Evolutionary conservation across 2,888 invertebrate species (phyloP).

Genomic region (Carpatolechia fugitivella): DNA sequence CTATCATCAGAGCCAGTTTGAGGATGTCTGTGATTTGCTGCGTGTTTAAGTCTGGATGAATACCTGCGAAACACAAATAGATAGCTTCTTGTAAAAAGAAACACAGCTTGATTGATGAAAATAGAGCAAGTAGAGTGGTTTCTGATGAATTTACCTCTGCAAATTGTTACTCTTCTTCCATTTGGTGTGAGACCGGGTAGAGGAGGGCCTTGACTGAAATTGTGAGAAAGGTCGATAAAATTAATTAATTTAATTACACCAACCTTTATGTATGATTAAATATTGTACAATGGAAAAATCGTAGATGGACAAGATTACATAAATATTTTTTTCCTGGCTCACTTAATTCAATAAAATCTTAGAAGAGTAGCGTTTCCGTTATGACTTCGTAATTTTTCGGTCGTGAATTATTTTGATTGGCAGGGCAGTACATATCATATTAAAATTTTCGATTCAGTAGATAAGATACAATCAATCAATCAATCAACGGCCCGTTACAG

Average conservation of each 20-base stretch:
- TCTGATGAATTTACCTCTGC: conserved; percentile 66
- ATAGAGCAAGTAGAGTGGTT: not conserved
- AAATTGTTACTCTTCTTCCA: conserved; percentile 86
- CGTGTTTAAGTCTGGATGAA: conserved; percentile 82
- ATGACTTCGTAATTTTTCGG: too few relatives aligned
- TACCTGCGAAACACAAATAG: conserved; percentile 50
- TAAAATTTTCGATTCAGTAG: too few relatives aligned
- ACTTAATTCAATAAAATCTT: not conserved
- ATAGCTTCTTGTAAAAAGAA: too few relatives aligned
- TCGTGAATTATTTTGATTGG: too few relatives aligned
- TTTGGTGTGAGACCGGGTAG: conserved; percentile 89
- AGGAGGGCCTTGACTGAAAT: conserved; percentile 86
- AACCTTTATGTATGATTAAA: not conserved
- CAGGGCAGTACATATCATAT: too few relatives aligned
- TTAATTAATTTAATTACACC: not conserved
- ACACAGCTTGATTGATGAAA: too few relatives aligned
- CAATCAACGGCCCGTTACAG: too few relatives aligned
- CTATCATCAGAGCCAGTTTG: conserved; percentile 91
- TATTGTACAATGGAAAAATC: not conserved
- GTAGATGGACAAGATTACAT: too few relatives aligned
- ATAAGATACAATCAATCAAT: too few relatives aligned
- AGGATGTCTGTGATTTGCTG: conserved; percentile 86
- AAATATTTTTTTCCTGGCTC: too few relatives aligned
- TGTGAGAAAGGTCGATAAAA: conserved; percentile 1
- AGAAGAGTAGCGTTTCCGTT: too few relatives aligned